Evolutionary conservation across 2,888 invertebrate species (phyloP).

Genomic region (Helicoverpa assulta): DNA sequence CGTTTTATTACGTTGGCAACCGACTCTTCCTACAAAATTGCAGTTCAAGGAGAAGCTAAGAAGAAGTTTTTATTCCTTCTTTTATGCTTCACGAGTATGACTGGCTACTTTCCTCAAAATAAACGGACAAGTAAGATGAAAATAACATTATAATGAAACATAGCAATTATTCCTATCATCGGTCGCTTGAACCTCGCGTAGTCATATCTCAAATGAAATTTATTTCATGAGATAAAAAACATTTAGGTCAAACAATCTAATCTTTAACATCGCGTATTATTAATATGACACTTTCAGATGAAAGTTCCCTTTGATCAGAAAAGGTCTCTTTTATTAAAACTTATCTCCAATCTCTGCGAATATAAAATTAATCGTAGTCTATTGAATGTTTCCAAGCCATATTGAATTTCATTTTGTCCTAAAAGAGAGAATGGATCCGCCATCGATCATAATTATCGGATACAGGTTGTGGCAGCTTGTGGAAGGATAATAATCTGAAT

Average conservation of each 20-base stretch:
- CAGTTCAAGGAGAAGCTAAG: conserved; percentile 21
- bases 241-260: conserved; percentile 17
- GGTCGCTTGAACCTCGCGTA: background rate
- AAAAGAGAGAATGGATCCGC: conserved; percentile 40
- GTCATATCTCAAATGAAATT: conserved; percentile 3
- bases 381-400: conserved; percentile 52
- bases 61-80: conserved; percentile 2
- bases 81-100: conserved; percentile 3
- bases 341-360: conserved; percentile 42
- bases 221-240: conserved; percentile 3
- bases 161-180: conserved; percentile 10
- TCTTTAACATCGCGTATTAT: conserved; percentile 24
- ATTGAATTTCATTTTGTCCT: conserved; percentile 57
- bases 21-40: conserved; percentile 41
- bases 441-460: conserved; percentile 65
- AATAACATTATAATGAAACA: conserved; percentile 2
- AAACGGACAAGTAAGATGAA: conserved; percentile 3
- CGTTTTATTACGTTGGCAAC: conserved; percentile 55
- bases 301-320: conserved; percentile 28
- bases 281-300: conserved; percentile 25
- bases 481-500: conserved; percentile 57
- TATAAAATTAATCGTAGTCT: conserved; percentile 41
- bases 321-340: conserved; percentile 45
- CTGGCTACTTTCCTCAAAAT: background rate
- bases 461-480: conserved; percentile 50